Conservation (phyloP, 1,140 invertebrate species). For the Hetaerina americana region DNA sequence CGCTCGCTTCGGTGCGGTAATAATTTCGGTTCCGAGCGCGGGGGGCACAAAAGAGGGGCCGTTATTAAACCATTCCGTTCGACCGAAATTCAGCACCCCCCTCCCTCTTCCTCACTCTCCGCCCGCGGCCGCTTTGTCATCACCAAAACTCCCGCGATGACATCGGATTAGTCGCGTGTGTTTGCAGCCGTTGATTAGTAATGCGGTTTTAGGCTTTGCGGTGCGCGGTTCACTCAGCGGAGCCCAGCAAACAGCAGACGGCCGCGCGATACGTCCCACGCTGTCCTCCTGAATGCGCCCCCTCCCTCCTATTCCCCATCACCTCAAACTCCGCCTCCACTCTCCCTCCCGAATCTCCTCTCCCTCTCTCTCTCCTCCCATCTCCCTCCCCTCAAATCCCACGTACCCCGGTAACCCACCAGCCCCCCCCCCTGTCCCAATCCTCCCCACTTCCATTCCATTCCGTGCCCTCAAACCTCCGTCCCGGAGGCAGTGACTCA, state of each 20-base stretch:
- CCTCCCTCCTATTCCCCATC: neutral
- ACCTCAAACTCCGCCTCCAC: neutral
- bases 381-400: neutral
- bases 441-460: no score
- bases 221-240: neutral
- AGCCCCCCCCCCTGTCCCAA: no score
- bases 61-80: neutral
- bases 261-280: neutral
- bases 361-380: neutral
- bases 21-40: no score
- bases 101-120: neutral
- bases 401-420: no score
- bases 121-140: neutral
- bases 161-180: neutral
- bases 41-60: no score
- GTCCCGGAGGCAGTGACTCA: no score
- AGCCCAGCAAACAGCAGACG: neutral
- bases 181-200: neutral
- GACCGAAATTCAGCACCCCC: neutral
- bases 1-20: no score
- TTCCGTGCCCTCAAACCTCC: no score
- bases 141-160: neutral
- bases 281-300: neutral
- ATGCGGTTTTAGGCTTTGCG: neutral
- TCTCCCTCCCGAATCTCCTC: no score